phyloP scores from a whole-genome alignment of 2,888 invertebrate species.

The Vesta saturnalis region DNA sequence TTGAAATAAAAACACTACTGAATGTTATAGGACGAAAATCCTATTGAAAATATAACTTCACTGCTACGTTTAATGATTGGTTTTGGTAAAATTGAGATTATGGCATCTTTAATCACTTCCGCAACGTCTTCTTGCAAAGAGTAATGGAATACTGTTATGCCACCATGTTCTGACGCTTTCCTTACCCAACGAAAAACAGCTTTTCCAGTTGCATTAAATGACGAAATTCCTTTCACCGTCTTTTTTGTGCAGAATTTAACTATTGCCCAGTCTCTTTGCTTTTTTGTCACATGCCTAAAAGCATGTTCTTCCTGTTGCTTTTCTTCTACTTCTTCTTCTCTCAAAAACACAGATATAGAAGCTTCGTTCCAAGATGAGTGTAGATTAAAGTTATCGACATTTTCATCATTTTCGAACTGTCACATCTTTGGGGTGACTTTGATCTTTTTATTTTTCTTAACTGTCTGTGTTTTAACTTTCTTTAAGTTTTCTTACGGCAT shows the following conservation, averaged over 20 bases:
- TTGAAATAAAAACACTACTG: no score
- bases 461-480: neutral
- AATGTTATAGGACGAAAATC: no score
- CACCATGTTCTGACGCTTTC: neutral
- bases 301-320: no score
- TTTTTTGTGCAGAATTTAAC: neutral
- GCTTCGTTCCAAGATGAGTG: neutral
- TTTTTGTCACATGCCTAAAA: neutral
- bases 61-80: neutral
- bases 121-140: neutral
- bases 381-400: neutral
- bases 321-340: no score
- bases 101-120: neutral
- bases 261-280: neutral
- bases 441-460: neutral
- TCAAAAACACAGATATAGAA: no score
- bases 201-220: neutral
- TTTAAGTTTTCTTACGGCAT: neutral
- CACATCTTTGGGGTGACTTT: neutral
- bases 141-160: neutral
- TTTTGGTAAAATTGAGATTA: constrained; percentile 3
- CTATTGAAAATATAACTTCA: neutral
- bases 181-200: neutral
- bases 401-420: neutral
- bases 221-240: neutral